phyloP scores from a whole-genome alignment of 2,797 vertebrate genomes.

The Yasuhikotakia modesta region DNA sequence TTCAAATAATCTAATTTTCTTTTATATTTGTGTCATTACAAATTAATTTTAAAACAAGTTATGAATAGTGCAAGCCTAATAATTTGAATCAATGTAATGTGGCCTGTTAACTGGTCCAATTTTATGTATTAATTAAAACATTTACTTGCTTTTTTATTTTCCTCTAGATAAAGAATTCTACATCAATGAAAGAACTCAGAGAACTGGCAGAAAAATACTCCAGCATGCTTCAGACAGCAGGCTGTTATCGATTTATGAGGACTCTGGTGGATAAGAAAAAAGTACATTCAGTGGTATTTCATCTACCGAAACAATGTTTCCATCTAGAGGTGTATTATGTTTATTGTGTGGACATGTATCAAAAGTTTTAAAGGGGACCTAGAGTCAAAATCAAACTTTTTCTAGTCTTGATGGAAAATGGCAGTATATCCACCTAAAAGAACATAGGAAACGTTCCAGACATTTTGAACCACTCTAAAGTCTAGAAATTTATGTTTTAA shows the following conservation, averaged over 20 bases:
- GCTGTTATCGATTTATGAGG: background rate
- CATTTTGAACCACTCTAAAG: too few relatives aligned
- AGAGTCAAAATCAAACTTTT: too few relatives aligned
- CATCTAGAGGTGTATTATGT: background rate
- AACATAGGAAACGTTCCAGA: too few relatives aligned
- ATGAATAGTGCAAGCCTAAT: too few relatives aligned
- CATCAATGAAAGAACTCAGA: background rate
- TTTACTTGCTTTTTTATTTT: background rate
- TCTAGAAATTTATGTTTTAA: too few relatives aligned
- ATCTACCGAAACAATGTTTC: background rate
- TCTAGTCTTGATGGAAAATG: too few relatives aligned
- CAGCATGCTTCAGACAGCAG: conserved; percentile 8
- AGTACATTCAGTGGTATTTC: conserved; percentile 25
- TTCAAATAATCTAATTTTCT: too few relatives aligned
- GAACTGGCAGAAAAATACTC: background rate
- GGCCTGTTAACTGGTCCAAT: background rate
- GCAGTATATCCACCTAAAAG: too few relatives aligned
- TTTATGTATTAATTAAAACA: too few relatives aligned
- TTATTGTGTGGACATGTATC: background rate
- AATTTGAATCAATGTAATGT: background rate
- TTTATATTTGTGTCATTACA: too few relatives aligned
- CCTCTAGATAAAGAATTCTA: background rate
- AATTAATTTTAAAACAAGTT: too few relatives aligned
- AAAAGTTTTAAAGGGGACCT: too few relatives aligned
- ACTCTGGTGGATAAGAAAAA: background rate